Percentiles rank a stretch among this genome's conserved stretches.
Conservation (phyloP, 2,797 vertebrate species). For the Pangasius sanitwongsei region DNA sequence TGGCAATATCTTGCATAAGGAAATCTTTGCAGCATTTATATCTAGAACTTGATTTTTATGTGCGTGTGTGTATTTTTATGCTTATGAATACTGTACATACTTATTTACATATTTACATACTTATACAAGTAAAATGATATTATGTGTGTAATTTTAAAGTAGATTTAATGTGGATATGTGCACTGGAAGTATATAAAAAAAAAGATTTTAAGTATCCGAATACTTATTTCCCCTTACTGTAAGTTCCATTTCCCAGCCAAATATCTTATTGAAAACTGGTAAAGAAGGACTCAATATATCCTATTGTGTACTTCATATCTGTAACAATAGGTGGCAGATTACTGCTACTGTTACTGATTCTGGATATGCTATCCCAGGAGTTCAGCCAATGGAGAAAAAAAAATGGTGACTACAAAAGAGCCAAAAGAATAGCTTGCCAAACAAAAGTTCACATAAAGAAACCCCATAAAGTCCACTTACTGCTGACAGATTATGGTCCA, state of each 20-base stretch:
- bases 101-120: neutral
- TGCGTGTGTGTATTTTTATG: neutral
- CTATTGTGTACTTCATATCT: neutral
- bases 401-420: neutral
- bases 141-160: neutral
- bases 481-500: neutral
- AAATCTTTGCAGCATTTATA: neutral
- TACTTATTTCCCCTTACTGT: neutral
- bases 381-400: neutral
- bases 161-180: neutral
- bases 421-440: neutral
- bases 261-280: neutral
- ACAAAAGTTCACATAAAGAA: neutral
- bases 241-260: neutral
- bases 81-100: neutral
- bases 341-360: neutral
- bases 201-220: neutral
- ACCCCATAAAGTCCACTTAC: neutral
- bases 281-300: neutral
- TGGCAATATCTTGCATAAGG: neutral
- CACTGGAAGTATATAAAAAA: neutral
- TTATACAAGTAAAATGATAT: neutral
- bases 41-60: neutral
- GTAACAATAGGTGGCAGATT: conserved; percentile 2
- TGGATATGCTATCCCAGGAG: neutral